Percentiles rank a stretch among this genome's conserved stretches.
phyloP scores from a whole-genome alignment of 2,797 vertebrate species.

The Ctenosaura bakeri region DNA sequence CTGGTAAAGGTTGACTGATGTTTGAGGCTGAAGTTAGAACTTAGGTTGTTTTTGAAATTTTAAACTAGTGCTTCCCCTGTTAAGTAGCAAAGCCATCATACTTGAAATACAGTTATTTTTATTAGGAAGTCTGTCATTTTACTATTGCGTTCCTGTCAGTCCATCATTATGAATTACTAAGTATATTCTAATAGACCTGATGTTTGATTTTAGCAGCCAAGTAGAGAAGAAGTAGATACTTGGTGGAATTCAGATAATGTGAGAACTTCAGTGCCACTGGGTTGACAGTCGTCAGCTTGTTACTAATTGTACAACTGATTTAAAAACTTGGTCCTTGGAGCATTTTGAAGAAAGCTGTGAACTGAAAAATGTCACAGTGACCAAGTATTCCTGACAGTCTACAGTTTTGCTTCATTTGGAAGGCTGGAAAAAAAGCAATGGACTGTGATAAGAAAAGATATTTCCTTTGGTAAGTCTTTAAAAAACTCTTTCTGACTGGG shows the following conservation, averaged over 20 bases:
- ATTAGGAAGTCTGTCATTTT: not conserved
- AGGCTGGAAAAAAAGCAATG: not conserved
- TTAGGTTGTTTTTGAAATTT: not conserved
- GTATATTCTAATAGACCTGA: not conserved
- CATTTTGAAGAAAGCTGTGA: not conserved
- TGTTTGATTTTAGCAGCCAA: not conserved
- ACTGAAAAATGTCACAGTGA: not conserved
- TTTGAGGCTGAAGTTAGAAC: not conserved
- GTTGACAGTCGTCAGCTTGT: not conserved
- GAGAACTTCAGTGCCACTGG: not conserved
- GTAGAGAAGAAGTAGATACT: not conserved
- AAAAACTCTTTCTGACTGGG: not conserved
- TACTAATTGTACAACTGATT: not conserved
- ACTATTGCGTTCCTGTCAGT: not conserved
- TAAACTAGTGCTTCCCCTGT: not conserved
- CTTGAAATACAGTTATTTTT: not conserved
- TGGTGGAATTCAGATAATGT: slow-evolving; percentile 6
- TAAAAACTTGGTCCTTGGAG: not conserved
- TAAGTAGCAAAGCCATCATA: not conserved
- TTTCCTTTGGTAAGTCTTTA: not conserved
- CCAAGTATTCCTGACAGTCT: not conserved
- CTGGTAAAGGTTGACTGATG: not conserved
- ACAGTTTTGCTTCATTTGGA: not conserved
- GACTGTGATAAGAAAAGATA: not conserved
- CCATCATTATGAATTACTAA: not conserved